Percentiles rank a stretch among this genome's conserved stretches.
Evolutionary conservation across 2,797 vertebrate species (phyloP).

Genomic region (Pelobates cultripes): DNA sequence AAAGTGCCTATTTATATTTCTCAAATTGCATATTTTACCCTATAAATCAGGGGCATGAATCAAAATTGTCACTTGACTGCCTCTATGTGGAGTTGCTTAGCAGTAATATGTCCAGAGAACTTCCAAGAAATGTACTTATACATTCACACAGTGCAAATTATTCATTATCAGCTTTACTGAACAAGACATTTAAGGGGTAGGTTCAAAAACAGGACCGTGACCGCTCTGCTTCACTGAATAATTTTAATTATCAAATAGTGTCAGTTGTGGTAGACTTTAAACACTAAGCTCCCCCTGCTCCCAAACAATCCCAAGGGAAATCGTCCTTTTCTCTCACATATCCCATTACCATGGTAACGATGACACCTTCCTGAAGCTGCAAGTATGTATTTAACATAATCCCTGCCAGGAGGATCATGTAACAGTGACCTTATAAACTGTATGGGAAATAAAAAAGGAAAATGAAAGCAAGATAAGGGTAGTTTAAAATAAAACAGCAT

Average conservation of each 20-base stretch:
- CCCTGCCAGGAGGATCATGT: conserved; percentile 30
- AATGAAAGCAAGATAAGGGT: background rate
- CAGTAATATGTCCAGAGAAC: too few relatives aligned
- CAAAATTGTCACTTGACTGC: too few relatives aligned
- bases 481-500: background rate
- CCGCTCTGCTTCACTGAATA: background rate
- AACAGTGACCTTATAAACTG: conserved; percentile 7
- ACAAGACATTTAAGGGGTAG: too few relatives aligned
- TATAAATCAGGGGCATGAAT: too few relatives aligned
- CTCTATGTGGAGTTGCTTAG: too few relatives aligned
- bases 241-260: background rate
- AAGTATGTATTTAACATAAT: conserved; percentile 34
- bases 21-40: too few relatives aligned
- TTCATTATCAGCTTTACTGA: too few relatives aligned
- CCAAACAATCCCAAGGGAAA: conserved; percentile 14
- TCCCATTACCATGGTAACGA: conserved; percentile 54
- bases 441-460: too few relatives aligned
- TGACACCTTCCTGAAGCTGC: conserved; percentile 42
- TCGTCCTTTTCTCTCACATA: conserved; percentile 9
- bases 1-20: too few relatives aligned
- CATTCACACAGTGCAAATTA: too few relatives aligned
- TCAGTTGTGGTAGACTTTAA: conserved; percentile 11
- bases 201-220: background rate
- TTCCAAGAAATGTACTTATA: too few relatives aligned
- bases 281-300: background rate